Conservation (phyloP, 2,888 invertebrate genomes). For the Dasysyrphus albostriatus region DNA sequence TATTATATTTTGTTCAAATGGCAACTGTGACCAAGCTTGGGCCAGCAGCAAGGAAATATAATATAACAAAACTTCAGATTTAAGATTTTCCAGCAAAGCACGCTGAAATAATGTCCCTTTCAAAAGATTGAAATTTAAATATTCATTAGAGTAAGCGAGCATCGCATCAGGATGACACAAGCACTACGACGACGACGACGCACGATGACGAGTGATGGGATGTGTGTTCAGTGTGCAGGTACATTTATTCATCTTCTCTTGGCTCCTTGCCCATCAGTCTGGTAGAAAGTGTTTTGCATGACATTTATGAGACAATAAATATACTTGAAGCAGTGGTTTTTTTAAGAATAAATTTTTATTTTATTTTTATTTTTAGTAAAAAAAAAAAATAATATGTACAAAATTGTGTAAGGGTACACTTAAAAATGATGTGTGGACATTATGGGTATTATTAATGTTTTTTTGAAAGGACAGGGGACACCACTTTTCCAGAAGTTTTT, state of each 20-base stretch:
- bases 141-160: slow-evolving; percentile 25
- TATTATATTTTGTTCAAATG: background rate
- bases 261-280: background rate
- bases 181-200: background rate
- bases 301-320: slow-evolving; percentile 61
- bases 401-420: background rate
- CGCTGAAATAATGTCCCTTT: slow-evolving; percentile 5
- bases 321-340: slow-evolving; percentile 12
- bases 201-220: too few relatives aligned
- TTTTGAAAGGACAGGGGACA: background rate
- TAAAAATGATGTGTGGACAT: slow-evolving; percentile 17
- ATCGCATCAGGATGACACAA: background rate
- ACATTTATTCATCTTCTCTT: background rate
- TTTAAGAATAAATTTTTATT: slow-evolving; percentile 6
- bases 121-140: slow-evolving; percentile 50
- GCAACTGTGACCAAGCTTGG: background rate
- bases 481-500: too few relatives aligned
- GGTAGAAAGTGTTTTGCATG: slow-evolving; percentile 35
- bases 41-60: background rate
- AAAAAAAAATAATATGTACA: background rate
- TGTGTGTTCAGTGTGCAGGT: background rate
- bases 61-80: background rate
- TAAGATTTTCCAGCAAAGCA: slow-evolving; percentile 1
- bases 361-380: background rate
- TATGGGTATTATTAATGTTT: slow-evolving; percentile 24